A percentile compares a stretch with the other conserved stretches of the same genome.
Conservation (phyloP, 2,113 vertebrate species). For the Ibidorhyncha struthersii region DNA sequence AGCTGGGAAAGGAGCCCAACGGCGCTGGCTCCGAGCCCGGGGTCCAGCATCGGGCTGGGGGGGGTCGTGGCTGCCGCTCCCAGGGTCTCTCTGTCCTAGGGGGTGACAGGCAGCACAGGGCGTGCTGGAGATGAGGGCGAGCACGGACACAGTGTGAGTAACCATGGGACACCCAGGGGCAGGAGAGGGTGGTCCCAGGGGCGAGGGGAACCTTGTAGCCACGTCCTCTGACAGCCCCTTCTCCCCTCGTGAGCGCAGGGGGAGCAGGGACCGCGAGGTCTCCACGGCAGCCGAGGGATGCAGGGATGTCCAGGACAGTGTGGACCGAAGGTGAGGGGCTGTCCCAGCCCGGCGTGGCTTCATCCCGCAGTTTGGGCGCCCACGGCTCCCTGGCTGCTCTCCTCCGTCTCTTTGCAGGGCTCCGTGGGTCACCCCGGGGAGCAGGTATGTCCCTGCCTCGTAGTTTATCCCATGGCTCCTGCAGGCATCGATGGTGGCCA, state of each 20-base stretch:
- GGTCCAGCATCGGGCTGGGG: not conserved
- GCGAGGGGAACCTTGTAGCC: not conserved
- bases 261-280: not conserved
- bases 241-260: not conserved
- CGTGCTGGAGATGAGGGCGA: not conserved
- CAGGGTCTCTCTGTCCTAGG: not conserved
- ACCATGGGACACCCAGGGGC: not conserved
- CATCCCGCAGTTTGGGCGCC: accelerated
- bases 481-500: not conserved
- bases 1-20: not conserved
- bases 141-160: not conserved
- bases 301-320: not conserved
- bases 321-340: not conserved
- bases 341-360: accelerated
- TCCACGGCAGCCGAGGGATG: not conserved
- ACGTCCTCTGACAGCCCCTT: accelerated
- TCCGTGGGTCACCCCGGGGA: not conserved
- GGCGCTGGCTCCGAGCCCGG: accelerated
- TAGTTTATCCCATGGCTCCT: not conserved
- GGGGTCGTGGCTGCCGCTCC: not conserved
- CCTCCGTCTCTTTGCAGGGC: not conserved
- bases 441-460: not conserved
- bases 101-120: not conserved
- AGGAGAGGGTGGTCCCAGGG: not conserved
- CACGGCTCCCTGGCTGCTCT: not conserved